These are phyloP conservation scores for Epistrophe eligans DNA, from an alignment of 2,888 invertebrate species.

Conservation along the genomic window DNA sequence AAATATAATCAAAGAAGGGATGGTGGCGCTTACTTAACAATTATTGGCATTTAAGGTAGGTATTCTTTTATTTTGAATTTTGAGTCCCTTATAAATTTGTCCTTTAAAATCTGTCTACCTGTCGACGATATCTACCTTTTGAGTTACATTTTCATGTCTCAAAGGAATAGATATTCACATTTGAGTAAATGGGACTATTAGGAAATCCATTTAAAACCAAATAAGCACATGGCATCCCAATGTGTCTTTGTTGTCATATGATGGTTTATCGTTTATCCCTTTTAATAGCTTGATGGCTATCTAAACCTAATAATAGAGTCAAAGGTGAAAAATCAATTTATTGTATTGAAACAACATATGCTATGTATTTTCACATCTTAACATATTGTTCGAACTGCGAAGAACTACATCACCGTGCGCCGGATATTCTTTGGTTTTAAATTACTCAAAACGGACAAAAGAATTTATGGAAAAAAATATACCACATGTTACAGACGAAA, in stretches of 20 bases:
- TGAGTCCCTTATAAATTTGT: not conserved
- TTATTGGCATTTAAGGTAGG: not conserved
- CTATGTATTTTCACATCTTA: not conserved
- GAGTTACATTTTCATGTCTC: not conserved
- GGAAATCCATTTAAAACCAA: constrained; percentile 15
- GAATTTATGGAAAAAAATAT: not conserved
- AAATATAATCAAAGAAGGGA: no score
- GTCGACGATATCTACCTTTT: not conserved
- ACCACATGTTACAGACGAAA: not conserved
- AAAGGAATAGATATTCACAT: constrained; percentile 7
- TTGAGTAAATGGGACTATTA: constrained; percentile 7
- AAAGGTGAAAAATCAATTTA: constrained; percentile 8
- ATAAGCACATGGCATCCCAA: constrained; percentile 8
- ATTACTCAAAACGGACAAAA: not conserved
- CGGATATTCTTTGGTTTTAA: not conserved
- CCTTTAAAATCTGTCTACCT: constrained; percentile 15
- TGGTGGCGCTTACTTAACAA: not conserved
- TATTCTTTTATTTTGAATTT: not conserved
- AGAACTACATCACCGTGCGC: not conserved
- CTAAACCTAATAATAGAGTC: not conserved
- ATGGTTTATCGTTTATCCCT: constrained; percentile 1
- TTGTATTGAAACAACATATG: constrained; percentile 12
- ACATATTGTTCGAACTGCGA: not conserved
- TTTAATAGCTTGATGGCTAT: not conserved
- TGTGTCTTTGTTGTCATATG: constrained; percentile 20